phyloP scores from a whole-genome alignment of 1,140 invertebrate species.

The Caenorhabditis brenneri region DNA sequence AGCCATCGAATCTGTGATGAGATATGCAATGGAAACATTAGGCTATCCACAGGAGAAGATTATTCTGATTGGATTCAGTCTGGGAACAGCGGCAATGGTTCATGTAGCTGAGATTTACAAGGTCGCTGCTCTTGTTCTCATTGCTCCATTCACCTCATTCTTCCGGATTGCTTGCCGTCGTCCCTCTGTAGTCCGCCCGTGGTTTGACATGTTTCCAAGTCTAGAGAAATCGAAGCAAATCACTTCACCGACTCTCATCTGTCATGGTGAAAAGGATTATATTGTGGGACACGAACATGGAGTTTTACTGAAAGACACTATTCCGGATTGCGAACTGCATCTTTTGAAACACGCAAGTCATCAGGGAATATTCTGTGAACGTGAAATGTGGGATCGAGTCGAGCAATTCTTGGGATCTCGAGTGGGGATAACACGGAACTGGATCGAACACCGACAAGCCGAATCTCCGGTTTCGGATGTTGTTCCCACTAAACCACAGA shows the following conservation, averaged over 20 bases:
- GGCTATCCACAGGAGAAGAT: constrained; percentile 28
- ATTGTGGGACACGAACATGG: constrained; percentile 46
- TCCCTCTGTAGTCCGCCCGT: not conserved
- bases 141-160: constrained; percentile 58
- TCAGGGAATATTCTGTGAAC: constrained; percentile 52
- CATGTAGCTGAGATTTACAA: constrained; percentile 51
- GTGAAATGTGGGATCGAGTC: constrained; percentile 49
- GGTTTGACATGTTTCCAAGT: constrained; percentile 51
- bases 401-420: constrained; percentile 37
- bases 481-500: no score
- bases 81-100: constrained; percentile 55
- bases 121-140: constrained; percentile 51
- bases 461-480: not conserved
- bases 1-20: constrained; percentile 47
- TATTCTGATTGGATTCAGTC: constrained; percentile 52
- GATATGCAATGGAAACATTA: constrained; percentile 30
- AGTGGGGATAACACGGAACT: not conserved
- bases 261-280: constrained; percentile 52
- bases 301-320: constrained; percentile 24
- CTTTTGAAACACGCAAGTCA: constrained; percentile 49
- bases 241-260: constrained; percentile 43
- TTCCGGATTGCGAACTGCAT: constrained; percentile 35
- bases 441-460: not conserved
- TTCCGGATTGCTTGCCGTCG: constrained; percentile 46
- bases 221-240: constrained; percentile 41